These are phyloP conservation scores for Syngnathus scovelli DNA, from an alignment of 2,113 vertebrate genomes.

Conservation along the genomic window DNA sequence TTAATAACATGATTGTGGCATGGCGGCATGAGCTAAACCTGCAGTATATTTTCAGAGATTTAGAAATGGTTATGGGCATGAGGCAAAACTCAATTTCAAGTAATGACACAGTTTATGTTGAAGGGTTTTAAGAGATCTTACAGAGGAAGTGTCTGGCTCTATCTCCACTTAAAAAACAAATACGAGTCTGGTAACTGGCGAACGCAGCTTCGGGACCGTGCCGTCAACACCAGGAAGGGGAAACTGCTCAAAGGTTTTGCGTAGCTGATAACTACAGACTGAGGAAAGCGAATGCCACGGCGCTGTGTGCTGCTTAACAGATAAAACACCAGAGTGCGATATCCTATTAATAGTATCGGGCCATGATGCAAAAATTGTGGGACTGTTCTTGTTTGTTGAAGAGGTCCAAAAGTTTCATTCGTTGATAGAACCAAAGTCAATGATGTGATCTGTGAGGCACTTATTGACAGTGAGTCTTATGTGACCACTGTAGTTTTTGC, in stretches of 20 bases:
- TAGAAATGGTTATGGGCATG: conserved; percentile 48
- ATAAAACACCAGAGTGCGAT: conserved; percentile 36
- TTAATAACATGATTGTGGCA: conserved; percentile 66
- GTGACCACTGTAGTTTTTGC: no score
- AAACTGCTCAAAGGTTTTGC: conserved; percentile 28
- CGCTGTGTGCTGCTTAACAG: conserved; percentile 44
- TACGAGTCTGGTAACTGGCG: conserved; percentile 30
- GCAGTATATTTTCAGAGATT: conserved; percentile 47
- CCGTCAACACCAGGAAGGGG: conserved; percentile 24
- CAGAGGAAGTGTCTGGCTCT: conserved; percentile 29
- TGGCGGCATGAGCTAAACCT: conserved; percentile 43
- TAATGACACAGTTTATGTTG: conserved; percentile 53
- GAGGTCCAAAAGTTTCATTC: background rate
- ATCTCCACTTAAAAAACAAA: conserved; percentile 27
- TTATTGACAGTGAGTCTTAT: no score
- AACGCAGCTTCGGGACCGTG: conserved; percentile 6
- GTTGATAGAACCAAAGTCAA: no score
- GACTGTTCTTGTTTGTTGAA: conserved; percentile 5
- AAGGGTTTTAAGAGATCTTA: conserved; percentile 34
- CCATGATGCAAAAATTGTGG: conserved; percentile 9
- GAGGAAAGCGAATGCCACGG: conserved; percentile 37
- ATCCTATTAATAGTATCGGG: conserved; percentile 35
- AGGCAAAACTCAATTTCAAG: conserved; percentile 43
- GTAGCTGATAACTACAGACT: conserved; percentile 32
- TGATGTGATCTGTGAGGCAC: no score